Evolutionary conservation across 2,888 invertebrate species (phyloP), one percentile per base, ranked within the genome.

Genomic region (Cryptosula pallasiana): DNA sequence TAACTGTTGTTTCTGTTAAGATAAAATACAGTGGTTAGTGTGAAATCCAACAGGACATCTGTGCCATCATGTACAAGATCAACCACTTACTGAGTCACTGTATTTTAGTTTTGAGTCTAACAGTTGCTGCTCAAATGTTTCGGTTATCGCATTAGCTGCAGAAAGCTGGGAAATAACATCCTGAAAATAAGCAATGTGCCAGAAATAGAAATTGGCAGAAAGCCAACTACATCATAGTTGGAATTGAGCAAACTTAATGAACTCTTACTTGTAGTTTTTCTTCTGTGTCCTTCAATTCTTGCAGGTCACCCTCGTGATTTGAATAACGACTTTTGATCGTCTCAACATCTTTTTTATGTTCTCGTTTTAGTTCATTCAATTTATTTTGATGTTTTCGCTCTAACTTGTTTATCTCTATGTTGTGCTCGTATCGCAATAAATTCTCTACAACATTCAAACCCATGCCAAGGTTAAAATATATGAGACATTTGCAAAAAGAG

Each of bases 301-400:
- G 27, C 13, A 63, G 32, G 32, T 63, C 63, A 13, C 27, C 63
- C 32, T 63, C 63, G 27, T 63, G 63, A 13, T 32, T 32, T 16
- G 13, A 16, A n/a, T 25, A 63, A 32, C 63, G 29, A 9, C 13
- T 63, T 32, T 63, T 63, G 13, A 63, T 5, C 9, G 63, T n/a
- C 9, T 72, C 72, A 29, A 69, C 36, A 27, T 70, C 69, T 27
- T 58, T 55, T 27, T 71, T 70, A 35, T 72, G 69, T 35, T 71
- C 57, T 45, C n/a, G 29, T 57, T 72, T 72, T 54, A 57, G 74
- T 27, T 78, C 76, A 74, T 78, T 78, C 29, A 79, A 76, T 55
- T 77, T 75, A 54, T 79, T 77, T 35, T 76, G 75, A 69, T 79
- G 63, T 9, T n/a, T 63, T n/a, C 32, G 29, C 32, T 63, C 63